phyloP scores from a whole-genome alignment of 2,797 vertebrate species.

The Cygnus olor region DNA sequence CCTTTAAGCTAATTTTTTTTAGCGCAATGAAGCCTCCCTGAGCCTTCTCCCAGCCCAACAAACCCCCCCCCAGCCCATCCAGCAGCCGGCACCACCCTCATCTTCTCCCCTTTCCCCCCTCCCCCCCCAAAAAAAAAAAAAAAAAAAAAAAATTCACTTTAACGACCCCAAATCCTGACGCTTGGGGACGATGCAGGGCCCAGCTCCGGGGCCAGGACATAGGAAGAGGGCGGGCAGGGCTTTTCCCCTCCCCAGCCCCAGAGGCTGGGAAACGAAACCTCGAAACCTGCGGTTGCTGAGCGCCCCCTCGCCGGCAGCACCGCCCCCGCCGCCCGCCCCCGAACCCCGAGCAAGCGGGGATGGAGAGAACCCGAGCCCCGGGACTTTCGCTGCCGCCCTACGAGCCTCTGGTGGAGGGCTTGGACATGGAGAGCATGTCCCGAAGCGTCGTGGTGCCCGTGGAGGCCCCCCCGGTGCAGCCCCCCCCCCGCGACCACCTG shows the following conservation, averaged over 20 bases:
- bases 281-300: no score
- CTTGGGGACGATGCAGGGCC: neutral
- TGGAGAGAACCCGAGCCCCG: fast-evolving
- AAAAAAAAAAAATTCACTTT: no score
- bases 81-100: neutral
- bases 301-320: no score
- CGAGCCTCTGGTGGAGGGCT: neutral
- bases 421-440: neutral
- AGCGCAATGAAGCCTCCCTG: no score
- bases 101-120: neutral
- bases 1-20: no score
- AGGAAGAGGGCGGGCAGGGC: neutral
- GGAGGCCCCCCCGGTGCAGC: neutral
- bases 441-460: neutral
- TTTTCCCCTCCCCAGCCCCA: neutral
- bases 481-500: constrained; percentile 70
- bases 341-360: neutral
- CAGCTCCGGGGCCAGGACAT: neutral
- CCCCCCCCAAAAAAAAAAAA: no score
- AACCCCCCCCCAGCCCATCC: no score
- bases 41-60: no score
- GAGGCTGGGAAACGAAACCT: constrained; percentile 2
- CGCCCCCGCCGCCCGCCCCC: fast-evolving
- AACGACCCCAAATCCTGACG: no score
- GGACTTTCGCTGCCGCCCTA: neutral